Conservation (phyloP, 1,140 invertebrate genomes). For the Rhagoletis zephyria region DNA sequence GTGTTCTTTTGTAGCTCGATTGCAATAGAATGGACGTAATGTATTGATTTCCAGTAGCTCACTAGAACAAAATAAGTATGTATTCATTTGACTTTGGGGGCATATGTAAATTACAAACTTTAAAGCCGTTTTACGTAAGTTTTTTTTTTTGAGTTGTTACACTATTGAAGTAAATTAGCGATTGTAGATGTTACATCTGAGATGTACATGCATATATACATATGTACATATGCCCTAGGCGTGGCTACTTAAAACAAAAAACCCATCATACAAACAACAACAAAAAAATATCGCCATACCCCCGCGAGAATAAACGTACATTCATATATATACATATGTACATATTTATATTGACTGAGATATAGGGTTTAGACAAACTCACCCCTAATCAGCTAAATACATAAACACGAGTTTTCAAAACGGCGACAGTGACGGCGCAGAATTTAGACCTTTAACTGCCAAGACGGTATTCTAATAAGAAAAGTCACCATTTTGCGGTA, state of each 20-base stretch:
- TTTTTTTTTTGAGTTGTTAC: too few species aligned
- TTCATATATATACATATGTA: not conserved
- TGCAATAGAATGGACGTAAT: too few species aligned
- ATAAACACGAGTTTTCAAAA: slow-evolving; percentile 58
- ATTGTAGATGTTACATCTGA: too few species aligned
- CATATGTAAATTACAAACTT: too few species aligned
- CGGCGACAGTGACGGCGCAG: slow-evolving; percentile 53
- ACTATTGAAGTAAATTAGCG: too few species aligned
- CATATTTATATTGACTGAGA: too few species aligned
- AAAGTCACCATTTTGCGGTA: slow-evolving; percentile 69
- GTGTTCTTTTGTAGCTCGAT: too few species aligned
- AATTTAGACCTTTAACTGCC: not conserved
- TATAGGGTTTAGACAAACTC: not conserved
- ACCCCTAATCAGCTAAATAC: not conserved
- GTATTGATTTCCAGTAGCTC: too few species aligned
- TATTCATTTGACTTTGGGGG: too few species aligned
- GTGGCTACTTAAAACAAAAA: slow-evolving; percentile 4
- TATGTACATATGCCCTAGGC: not conserved
- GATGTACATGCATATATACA: not conserved
- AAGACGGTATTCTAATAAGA: slow-evolving; percentile 67
- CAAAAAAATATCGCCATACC: not conserved
- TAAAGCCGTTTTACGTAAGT: too few species aligned
- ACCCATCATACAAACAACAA: not conserved
- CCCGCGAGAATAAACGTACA: not conserved
- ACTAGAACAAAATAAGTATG: too few species aligned